Evolutionary conservation across 35 echinoderm and acorn worm species (phyloP), one percentile per base, ranked within the genome.

Genomic region (Ophioderma brevispina): DNA sequence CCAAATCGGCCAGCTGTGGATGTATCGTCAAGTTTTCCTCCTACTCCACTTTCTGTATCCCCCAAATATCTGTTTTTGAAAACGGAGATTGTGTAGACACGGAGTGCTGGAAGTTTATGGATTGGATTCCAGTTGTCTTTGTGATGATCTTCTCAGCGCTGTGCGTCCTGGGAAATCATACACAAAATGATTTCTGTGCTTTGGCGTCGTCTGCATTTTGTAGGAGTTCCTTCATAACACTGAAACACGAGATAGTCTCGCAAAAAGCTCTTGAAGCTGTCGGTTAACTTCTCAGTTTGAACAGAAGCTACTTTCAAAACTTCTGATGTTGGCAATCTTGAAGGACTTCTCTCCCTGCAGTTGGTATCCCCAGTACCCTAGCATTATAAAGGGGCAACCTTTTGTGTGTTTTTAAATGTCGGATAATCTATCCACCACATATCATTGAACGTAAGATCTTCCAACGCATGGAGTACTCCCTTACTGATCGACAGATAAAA

Each of bases 161-260:
- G 81, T 97, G 89, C 11, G 21, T 83, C n/a, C n/a, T 33, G 78
- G 85, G 25, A 40, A 39, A 91, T 97, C 95, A 76, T 85, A 80
- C 0, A 97, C 81, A 46, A 97, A 81, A 92, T 94, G 92, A 0
- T 90, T 59, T 84, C 91, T 64, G 32, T 35, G 95, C 92, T 28
- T 75, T 56, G 3, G 95, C 88, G 76, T 97, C 95, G 55, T 97
- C 95, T 13, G 95, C 92, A 81, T 97, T 97, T 86, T 97, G 95
- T 32, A 97, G 33, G 17, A 97, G 42, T 91, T 97, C 95, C 75
- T 94, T 94, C 31, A 97, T 80, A 23, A 97, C 79, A 31, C 52
- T 39, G 46, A 75, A 30, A 81, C 92, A 32, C 76, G 50, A 82
- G 89, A 82, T 97, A 97, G 4, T 39, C 87, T 50, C 77, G 78